Evolutionary conservation across 2,888 invertebrate species (phyloP).

Genomic region (Microctonus brassicae): DNA sequence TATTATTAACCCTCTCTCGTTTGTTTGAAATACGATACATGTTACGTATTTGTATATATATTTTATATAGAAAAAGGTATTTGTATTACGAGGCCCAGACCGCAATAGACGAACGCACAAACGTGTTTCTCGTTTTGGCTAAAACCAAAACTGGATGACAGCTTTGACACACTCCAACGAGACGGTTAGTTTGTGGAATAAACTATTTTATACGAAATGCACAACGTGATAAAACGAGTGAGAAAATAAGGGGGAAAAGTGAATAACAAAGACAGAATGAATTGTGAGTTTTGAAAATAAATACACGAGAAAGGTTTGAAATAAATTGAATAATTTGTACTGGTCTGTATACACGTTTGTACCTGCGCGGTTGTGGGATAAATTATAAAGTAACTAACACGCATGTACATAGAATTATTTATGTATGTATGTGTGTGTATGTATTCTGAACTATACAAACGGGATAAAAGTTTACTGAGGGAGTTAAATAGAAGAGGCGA

Average conservation of each 20-base stretch:
- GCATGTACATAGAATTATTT: no score
- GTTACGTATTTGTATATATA: conserved; percentile 29
- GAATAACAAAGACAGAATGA: background rate
- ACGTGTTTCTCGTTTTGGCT: conserved; percentile 28
- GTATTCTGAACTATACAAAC: no score
- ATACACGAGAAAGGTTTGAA: conserved; percentile 1
- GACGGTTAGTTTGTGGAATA: conserved; percentile 44
- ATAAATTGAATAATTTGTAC: conserved; percentile 36
- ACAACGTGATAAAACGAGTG: conserved; percentile 27
- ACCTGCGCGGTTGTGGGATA: conserved; percentile 6
- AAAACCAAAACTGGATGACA: conserved; percentile 45
- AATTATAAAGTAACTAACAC: conserved; percentile 27
- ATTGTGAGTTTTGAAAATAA: background rate
- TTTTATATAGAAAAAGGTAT: conserved; percentile 7
- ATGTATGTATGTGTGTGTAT: no score
- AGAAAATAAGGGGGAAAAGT: background rate
- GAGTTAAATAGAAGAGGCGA: background rate
- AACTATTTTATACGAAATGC: conserved; percentile 38
- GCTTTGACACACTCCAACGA: conserved; percentile 43
- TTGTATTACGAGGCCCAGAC: conserved; percentile 21
- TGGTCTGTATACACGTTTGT: background rate
- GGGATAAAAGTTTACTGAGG: background rate
- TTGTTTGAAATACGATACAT: conserved; percentile 32
- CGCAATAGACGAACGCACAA: conserved; percentile 25
- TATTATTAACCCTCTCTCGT: conserved; percentile 34